A percentile compares a stretch with the other conserved stretches of the same genome.
Evolutionary conservation across 2,113 vertebrate species (phyloP).

Genomic region (Synchiropus splendidus): DNA sequence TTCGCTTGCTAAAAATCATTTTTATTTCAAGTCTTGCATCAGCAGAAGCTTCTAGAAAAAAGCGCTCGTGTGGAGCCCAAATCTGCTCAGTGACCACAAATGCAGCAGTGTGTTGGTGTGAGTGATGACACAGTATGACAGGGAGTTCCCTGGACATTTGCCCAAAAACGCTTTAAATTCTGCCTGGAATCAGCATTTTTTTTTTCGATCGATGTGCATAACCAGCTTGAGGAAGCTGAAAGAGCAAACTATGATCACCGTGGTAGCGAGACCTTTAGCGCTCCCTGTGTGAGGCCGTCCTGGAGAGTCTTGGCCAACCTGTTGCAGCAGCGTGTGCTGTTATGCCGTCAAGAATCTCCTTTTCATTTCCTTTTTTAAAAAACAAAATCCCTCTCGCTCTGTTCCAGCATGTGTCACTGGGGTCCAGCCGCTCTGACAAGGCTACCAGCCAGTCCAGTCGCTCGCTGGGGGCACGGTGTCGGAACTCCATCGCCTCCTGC

Average conservation of each 20-base stretch:
- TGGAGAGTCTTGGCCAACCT: slow-evolving; percentile 4
- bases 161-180: neutral
- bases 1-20: too few species aligned
- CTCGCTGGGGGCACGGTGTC: slow-evolving; percentile 81
- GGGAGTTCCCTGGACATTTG: neutral
- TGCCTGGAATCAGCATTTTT: neutral
- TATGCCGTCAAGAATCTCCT: slow-evolving; percentile 4
- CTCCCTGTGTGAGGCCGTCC: slow-evolving; percentile 4
- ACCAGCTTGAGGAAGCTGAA: neutral
- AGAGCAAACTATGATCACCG: neutral
- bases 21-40: too few species aligned
- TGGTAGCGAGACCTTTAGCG: slow-evolving; percentile 6
- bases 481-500: slow-evolving; percentile 85
- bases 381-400: slow-evolving; percentile 4
- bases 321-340: too few species aligned
- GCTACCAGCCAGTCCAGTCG: slow-evolving; percentile 85
- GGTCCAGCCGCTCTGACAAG: slow-evolving; percentile 80
- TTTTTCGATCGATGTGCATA: neutral
- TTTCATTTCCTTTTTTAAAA: too few species aligned
- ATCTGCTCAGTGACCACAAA: neutral
- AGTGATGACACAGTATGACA: neutral
- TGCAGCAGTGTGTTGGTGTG: slow-evolving; percentile 1
- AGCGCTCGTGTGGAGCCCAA: too few species aligned
- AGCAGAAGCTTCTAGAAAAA: too few species aligned
- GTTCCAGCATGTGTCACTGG: slow-evolving; percentile 76